Evolutionary conservation across 2,888 invertebrate species (phyloP), one percentile per base, ranked within the genome.

Genomic region (Cephalotes varians): DNA sequence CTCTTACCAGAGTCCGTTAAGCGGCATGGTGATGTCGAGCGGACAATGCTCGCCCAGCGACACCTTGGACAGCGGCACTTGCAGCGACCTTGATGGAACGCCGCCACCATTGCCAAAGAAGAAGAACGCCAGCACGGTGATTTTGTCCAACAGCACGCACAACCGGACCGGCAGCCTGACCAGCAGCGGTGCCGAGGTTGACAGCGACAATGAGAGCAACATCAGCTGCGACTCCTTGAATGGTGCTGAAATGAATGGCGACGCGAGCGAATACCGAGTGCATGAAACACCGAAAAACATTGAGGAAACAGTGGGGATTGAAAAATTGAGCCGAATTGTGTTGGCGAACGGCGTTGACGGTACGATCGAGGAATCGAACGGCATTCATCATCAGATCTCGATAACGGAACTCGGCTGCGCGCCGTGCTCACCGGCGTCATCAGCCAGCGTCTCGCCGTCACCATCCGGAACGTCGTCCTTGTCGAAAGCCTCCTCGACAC

Each of bases 31-130:
- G 79, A 97, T 97, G 96, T 96, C 97, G 71, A 97, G 97, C 92
- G 98, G 98, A 1, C 98, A 98, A 92, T 97, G 97, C 92, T 98
- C 98, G 44, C 97, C 98, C 0, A 97, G 97, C 91, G 98, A 98
- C 92, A 98, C 97, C 0, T 94, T 98, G 86, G 98, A 98, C 94
- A 98, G 98, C 82, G 98, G 98, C 64, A 98, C 98, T 49, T 97
- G 98, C 95, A 98, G 97, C 93, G 98, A 98, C 94, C 95, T 98
- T 90, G 98, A 98, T 91, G 96, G 96, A 56, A 97, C 97, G 31
- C 97, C 97, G 77, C 96, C 96, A 5, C 97, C 97, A 1, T 95
- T 96, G 85, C 96, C 96, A 28, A 96, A 96, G 90, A 97, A 97
- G 95, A 97, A 96, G 93, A 95, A 95, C 49, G 94, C 95, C 15